Evolutionary conservation across 23 tunicate species (phyloP).

Genomic region (Oikopleura albicans): DNA sequence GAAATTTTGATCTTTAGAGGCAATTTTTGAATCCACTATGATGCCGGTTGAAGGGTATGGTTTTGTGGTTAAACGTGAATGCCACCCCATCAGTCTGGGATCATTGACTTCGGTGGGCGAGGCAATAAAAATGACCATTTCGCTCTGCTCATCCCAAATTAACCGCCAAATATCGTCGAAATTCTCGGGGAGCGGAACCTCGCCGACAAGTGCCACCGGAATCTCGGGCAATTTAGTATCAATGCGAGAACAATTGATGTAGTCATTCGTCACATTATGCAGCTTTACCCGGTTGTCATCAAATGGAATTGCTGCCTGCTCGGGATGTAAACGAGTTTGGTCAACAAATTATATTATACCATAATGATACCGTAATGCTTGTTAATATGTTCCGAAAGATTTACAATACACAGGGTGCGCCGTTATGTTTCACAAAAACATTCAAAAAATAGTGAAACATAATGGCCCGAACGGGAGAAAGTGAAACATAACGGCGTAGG

Average conservation of each 20-base stretch:
- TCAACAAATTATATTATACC: no score
- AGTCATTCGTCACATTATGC: not conserved
- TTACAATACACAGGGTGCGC: no score
- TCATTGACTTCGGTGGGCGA: not conserved
- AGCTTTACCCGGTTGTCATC: not conserved
- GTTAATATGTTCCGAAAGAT: no score
- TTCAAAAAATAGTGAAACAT: no score
- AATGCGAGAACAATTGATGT: not conserved
- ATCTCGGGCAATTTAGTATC: not conserved
- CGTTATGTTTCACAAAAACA: no score
- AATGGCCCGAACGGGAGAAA: no score
- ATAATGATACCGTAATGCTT: no score
- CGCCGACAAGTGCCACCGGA: not conserved
- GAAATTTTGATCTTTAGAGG: not conserved
- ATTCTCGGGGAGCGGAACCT: not conserved
- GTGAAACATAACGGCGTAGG: no score
- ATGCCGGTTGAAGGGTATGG: not conserved
- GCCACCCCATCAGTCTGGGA: not conserved
- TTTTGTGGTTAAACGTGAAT: not conserved
- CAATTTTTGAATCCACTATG: not conserved
- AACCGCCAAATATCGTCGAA: not conserved
- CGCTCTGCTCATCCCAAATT: not conserved
- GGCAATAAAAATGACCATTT: not conserved
- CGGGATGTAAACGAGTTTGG: no score
- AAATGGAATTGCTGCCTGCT: not conserved